Evolutionary conservation across 2,797 vertebrate genomes (phyloP).

Genomic region (Morus bassanus): DNA sequence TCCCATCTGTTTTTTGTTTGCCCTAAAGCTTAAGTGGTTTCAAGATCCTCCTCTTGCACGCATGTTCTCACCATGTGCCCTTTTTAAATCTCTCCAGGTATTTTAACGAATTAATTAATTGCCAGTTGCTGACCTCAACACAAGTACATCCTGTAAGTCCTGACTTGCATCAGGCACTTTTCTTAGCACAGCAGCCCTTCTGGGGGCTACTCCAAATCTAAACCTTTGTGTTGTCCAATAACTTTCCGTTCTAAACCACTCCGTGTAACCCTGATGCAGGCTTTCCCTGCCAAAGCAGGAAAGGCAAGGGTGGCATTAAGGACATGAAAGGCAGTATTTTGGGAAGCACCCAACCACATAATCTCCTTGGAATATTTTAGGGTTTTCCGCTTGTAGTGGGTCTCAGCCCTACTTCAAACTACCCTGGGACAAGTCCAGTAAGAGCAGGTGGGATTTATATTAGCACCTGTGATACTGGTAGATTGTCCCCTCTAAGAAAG

Average conservation of each 20-base stretch:
- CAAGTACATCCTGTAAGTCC: constrained; percentile 8
- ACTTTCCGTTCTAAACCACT: not conserved
- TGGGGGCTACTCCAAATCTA: not conserved
- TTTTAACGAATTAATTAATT: constrained; percentile 22
- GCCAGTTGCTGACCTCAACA: not conserved
- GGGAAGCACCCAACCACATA: not conserved
- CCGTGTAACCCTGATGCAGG: not conserved
- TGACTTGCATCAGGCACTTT: constrained; percentile 10
- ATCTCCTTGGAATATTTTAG: not conserved
- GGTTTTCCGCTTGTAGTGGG: not conserved
- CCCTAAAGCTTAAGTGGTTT: constrained; percentile 25
- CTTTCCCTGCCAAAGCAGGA: constrained; percentile 12
- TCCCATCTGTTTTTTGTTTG: constrained; percentile 46
- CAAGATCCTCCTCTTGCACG: not conserved
- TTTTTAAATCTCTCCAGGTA: constrained; percentile 28
- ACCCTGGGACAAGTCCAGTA: not conserved
- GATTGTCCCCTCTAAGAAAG: not conserved
- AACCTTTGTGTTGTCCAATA: not conserved
- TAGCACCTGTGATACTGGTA: not conserved
- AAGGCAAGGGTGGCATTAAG: constrained; percentile 16
- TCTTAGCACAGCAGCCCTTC: not conserved
- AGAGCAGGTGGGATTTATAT: not conserved
- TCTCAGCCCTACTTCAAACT: not conserved
- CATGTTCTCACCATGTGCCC: not conserved
- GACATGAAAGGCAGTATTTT: not conserved